A percentile compares a stretch with the other conserved stretches of the same genome.
phyloP scores from a whole-genome alignment of 2,888 invertebrate species.

The Cheilosia vernalis region DNA sequence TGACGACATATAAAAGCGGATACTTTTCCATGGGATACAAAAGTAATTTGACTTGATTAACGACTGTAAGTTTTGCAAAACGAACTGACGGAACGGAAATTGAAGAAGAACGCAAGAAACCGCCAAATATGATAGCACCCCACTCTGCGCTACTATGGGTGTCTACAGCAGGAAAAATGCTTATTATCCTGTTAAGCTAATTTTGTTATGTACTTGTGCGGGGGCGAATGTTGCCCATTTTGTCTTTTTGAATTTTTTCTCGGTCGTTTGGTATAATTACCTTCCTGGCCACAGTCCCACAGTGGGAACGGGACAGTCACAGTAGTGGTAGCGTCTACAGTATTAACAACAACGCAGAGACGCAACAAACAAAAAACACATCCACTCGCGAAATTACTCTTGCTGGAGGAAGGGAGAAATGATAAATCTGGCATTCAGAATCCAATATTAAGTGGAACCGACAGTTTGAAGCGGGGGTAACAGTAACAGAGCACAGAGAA shows the following conservation, averaged over 20 bases:
- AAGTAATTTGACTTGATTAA: constrained; percentile 64
- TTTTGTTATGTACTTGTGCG: constrained; percentile 57
- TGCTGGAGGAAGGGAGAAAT: constrained; percentile 49
- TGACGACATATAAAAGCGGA: constrained; percentile 33
- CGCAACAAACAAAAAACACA: constrained; percentile 15
- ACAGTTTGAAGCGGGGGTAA: constrained; percentile 1
- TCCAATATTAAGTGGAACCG: constrained; percentile 59
- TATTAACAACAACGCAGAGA: constrained; percentile 53
- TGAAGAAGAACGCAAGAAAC: constrained; percentile 47
- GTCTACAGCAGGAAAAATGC: constrained; percentile 44
- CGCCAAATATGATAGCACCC: constrained; percentile 50
- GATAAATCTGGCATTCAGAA: constrained; percentile 66
- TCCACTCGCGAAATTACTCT: constrained; percentile 35
- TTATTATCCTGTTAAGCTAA: constrained; percentile 73
- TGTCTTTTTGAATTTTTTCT: constrained; percentile 56
- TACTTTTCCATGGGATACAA: constrained; percentile 14
- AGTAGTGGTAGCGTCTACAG: constrained; percentile 40
- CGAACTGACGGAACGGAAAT: constrained; percentile 65
- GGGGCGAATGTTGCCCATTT: constrained; percentile 53
- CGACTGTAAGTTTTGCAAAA: constrained; percentile 68
- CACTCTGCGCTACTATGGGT: background rate
- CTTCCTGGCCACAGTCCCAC: constrained; percentile 54
- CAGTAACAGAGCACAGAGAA: background rate
- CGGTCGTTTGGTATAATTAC: constrained; percentile 66
- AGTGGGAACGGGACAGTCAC: constrained; percentile 21